Conservation (phyloP, 1,140 invertebrate species). For the Plodia interpunctella region DNA sequence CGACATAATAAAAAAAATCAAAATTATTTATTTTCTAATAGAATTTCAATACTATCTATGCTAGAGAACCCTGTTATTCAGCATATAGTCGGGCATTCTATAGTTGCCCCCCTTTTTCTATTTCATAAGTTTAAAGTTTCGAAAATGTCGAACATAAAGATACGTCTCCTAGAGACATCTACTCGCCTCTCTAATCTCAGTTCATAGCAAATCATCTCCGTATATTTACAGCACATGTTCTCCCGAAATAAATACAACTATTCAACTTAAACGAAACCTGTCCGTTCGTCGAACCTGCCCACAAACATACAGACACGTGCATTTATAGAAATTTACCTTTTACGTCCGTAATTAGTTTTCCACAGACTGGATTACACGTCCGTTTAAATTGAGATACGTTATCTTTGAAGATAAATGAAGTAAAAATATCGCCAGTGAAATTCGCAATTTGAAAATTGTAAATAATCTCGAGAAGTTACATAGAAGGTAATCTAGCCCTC, state of each 20-base stretch:
- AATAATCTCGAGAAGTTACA: background rate
- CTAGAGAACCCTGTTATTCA: too few relatives aligned
- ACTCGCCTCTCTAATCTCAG: background rate
- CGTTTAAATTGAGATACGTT: slow-evolving; percentile 1
- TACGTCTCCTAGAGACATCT: too few relatives aligned
- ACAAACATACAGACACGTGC: slow-evolving; percentile 16
- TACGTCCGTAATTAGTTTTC: background rate
- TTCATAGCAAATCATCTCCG: slow-evolving; percentile 10
- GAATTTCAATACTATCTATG: too few relatives aligned
- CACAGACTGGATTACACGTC: background rate
- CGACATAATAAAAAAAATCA: too few relatives aligned
- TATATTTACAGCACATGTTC: slow-evolving; percentile 37
- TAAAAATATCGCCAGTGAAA: background rate
- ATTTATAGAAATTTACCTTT: slow-evolving; percentile 9
- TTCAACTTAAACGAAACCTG: slow-evolving; percentile 37
- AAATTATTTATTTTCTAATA: too few relatives aligned
- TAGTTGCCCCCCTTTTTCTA: too few relatives aligned
- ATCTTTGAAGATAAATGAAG: background rate
- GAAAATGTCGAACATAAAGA: background rate
- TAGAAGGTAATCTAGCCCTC: too few relatives aligned
- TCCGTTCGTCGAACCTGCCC: slow-evolving; percentile 26
- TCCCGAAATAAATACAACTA: slow-evolving; percentile 41
- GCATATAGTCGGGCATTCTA: too few relatives aligned
- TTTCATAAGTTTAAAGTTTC: background rate
- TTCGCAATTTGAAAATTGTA: background rate